Conservation (phyloP, 2,113 vertebrate species). For the Ailurus styani region DNA sequence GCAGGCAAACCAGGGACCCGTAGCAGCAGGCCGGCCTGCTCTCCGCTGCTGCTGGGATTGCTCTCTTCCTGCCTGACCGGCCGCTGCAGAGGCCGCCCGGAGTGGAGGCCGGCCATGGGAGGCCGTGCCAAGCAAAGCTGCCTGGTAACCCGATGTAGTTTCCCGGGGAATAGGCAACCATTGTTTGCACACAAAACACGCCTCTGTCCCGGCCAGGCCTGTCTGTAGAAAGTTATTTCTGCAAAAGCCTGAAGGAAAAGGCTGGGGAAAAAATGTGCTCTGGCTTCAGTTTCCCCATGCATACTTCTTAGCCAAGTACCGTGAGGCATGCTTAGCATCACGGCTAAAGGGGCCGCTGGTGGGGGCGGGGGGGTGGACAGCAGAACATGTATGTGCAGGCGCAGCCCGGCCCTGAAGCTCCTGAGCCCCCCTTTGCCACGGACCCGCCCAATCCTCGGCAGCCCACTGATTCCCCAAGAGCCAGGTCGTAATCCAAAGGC, state of each 20-base stretch:
- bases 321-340: rapidly evolving
- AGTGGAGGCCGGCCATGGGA: rapidly evolving
- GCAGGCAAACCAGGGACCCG: rapidly evolving
- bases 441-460: neutral
- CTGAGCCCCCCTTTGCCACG: neutral
- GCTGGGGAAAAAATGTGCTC: neutral
- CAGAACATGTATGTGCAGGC: neutral
- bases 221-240: constrained; percentile 8
- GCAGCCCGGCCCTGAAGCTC: rapidly evolving
- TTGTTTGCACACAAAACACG: neutral
- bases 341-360: rapidly evolving
- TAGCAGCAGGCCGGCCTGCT: rapidly evolving
- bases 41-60: rapidly evolving
- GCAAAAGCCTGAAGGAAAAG: neutral
- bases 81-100: neutral
- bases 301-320: neutral
- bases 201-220: neutral
- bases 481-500: rapidly evolving
- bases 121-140: neutral
- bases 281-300: neutral
- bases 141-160: neutral
- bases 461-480: rapidly evolving
- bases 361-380: no score
- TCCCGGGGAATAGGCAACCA: neutral
- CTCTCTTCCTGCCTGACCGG: neutral